A percentile compares a stretch with the other conserved stretches of the same genome.
These are phyloP conservation scores for Pipistrellus nathusii DNA, from an alignment of 2,797 vertebrate genomes.

Conservation along the genomic window DNA sequence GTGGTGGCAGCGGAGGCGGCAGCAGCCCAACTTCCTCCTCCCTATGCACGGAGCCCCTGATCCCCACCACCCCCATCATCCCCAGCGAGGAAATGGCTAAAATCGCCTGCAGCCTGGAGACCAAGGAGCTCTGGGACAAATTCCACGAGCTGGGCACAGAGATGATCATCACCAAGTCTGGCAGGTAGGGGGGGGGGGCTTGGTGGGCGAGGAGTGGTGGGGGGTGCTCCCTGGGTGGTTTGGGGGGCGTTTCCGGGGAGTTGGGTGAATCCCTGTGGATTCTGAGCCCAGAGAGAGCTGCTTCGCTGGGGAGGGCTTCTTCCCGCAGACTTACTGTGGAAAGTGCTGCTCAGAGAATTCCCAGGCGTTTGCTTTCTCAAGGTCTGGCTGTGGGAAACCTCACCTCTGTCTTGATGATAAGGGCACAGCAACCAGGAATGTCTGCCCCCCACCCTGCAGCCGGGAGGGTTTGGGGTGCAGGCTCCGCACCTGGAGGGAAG, in stretches of 20 bases:
- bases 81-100: conserved; percentile 99
- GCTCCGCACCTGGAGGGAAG: not conserved
- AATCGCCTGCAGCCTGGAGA: conserved; percentile 97
- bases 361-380: not conserved
- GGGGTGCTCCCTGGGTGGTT: not conserved
- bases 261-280: not conserved
- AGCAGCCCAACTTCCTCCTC: conserved; percentile 83
- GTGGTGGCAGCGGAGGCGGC: conserved; percentile 83
- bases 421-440: not conserved
- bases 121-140: conserved; percentile 99
- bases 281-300: fast-evolving
- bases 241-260: not conserved
- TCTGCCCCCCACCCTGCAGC: not conserved
- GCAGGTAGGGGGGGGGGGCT: conserved; percentile 89
- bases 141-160: conserved; percentile 98
- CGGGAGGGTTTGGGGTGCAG: not conserved
- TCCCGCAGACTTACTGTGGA: not conserved
- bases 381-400: not conserved
- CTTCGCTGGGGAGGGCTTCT: not conserved
- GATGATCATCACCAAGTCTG: conserved; percentile 99
- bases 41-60: conserved; percentile 96
- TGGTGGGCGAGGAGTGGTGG: not conserved
- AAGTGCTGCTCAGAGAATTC: not conserved
- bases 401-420: not conserved
- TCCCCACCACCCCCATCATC: conserved; percentile 94